Evolutionary conservation across 2,113 vertebrate genomes (phyloP).

Genomic region (Bucco capensis): DNA sequence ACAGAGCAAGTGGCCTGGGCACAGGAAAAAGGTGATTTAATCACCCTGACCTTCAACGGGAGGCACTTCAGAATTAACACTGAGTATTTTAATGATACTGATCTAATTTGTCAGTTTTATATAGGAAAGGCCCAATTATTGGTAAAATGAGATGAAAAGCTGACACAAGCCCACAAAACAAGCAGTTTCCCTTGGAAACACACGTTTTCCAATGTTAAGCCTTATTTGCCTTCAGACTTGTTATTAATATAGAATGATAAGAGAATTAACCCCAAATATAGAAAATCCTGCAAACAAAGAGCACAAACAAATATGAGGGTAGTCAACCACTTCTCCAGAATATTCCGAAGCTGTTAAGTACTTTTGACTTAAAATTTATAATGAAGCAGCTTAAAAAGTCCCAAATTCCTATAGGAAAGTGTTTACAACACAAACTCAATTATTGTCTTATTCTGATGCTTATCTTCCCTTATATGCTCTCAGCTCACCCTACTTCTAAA

Average conservation of each 20-base stretch:
- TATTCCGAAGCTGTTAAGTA: not conserved
- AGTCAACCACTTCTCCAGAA: not conserved
- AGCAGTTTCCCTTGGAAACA: not conserved
- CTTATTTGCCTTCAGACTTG: not conserved
- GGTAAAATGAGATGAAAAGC: not conserved
- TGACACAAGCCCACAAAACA: not conserved
- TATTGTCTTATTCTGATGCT: not conserved
- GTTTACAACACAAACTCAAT: slow-evolving; percentile 34
- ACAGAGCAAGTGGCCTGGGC: not conserved
- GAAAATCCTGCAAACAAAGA: slow-evolving; percentile 6
- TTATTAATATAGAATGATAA: not conserved
- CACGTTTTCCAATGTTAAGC: not conserved
- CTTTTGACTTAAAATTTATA: not conserved
- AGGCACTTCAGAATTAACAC: not conserved
- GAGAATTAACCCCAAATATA: slow-evolving; percentile 2
- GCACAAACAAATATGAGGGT: not conserved
- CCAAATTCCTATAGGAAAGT: not conserved
- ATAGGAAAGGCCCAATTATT: not conserved
- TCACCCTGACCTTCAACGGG: too few relatives aligned
- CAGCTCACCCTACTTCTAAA: slow-evolving; percentile 8
- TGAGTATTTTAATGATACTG: not conserved
- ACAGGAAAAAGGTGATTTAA: not conserved
- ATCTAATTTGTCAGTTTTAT: not conserved
- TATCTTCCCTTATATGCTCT: slow-evolving; percentile 6
- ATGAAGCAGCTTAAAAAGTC: slow-evolving; percentile 3